Evolutionary conservation across 2,888 invertebrate genomes (phyloP).

Genomic region (Microctonus brassicae): DNA sequence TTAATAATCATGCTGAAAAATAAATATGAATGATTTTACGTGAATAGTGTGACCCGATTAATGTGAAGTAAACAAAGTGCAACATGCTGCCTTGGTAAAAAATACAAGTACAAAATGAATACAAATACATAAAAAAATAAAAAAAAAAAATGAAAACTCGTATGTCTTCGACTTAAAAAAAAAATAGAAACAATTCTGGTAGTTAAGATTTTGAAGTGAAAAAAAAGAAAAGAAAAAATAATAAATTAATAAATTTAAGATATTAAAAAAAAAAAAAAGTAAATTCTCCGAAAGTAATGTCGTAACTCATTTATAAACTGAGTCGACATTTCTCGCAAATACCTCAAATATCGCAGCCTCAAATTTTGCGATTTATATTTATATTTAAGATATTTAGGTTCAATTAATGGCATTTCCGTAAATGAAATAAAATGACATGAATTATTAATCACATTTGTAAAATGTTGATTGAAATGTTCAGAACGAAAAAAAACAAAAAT

Average conservation of each 20-base stretch:
- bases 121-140: slow-evolving; percentile 65
- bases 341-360: slow-evolving; percentile 68
- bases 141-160: slow-evolving; percentile 45
- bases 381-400: not conserved
- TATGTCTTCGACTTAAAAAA: slow-evolving; percentile 67
- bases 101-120: slow-evolving; percentile 70
- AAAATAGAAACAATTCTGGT: slow-evolving; percentile 65
- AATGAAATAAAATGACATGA: slow-evolving; percentile 26
- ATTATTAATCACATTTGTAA: not conserved
- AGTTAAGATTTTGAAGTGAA: slow-evolving; percentile 63
- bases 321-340: slow-evolving; percentile 63
- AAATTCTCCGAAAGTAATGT: slow-evolving; percentile 58
- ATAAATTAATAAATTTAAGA: slow-evolving; percentile 48
- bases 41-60: slow-evolving; percentile 64
- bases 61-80: slow-evolving; percentile 69
- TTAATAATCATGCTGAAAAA: slow-evolving; percentile 33
- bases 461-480: not conserved
- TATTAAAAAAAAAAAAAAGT: slow-evolving; percentile 34
- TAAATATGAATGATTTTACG: slow-evolving; percentile 53
- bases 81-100: slow-evolving; percentile 71
- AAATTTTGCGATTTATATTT: slow-evolving; percentile 43
- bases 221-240: slow-evolving; percentile 25
- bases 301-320: slow-evolving; percentile 51
- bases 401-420: slow-evolving; percentile 11
- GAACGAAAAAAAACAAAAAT: not conserved